These are phyloP conservation scores for Pygocentrus nattereri DNA, from an alignment of 2,797 vertebrate genomes.

Conservation along the genomic window DNA sequence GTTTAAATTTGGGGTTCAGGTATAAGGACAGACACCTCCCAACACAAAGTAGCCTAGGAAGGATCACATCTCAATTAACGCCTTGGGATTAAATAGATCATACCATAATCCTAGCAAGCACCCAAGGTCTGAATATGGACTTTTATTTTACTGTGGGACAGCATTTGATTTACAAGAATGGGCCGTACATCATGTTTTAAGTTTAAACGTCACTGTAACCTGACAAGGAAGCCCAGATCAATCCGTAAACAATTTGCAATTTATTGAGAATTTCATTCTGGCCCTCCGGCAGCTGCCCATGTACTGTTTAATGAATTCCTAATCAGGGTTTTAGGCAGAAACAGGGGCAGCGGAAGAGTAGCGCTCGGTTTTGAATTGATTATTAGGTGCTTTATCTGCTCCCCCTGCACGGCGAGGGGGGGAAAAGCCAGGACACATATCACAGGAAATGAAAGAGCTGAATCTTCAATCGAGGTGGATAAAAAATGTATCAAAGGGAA, in stretches of 20 bases:
- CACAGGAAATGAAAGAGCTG: conserved; percentile 68
- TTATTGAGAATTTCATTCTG: conserved; percentile 48
- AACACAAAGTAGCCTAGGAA: no score
- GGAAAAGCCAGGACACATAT: conserved; percentile 62
- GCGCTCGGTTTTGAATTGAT: conserved; percentile 61
- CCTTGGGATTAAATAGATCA: no score
- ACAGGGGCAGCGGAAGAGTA: conserved; percentile 53
- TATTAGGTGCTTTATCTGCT: conserved; percentile 64
- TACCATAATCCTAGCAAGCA: no score
- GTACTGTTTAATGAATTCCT: conserved; percentile 64
- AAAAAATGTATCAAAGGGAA: conserved; percentile 68
- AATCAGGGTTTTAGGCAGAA: conserved; percentile 57
- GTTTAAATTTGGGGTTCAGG: no score
- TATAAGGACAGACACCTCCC: no score
- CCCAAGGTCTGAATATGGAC: no score
- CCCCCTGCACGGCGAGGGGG: conserved; percentile 51
- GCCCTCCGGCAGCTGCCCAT: conserved; percentile 45
- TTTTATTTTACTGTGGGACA: no score
- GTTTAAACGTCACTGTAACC: conserved; percentile 23
- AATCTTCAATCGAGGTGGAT: conserved; percentile 68
- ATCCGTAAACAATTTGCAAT: conserved; percentile 57
- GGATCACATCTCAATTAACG: no score
- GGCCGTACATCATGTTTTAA: background rate
- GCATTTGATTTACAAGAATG: no score
- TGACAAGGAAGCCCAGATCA: conserved; percentile 40